Percentiles rank a stretch among this genome's conserved stretches.
These are phyloP conservation scores for Notiomystis cincta DNA, from an alignment of 2,113 vertebrate genomes.

Conservation along the genomic window DNA sequence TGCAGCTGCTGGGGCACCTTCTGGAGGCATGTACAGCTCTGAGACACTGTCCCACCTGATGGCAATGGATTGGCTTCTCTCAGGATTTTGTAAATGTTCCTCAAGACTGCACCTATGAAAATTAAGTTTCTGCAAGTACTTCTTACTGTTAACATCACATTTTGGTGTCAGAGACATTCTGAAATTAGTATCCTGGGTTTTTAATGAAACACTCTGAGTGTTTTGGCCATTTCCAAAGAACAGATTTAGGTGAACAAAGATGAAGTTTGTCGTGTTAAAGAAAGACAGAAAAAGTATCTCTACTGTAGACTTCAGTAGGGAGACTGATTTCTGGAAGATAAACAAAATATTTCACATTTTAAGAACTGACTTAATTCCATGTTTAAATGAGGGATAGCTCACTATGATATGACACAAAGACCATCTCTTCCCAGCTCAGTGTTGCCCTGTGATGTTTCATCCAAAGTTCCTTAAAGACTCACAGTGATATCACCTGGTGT, in stretches of 20 bases:
- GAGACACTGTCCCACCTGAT: neutral
- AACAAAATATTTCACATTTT: neutral
- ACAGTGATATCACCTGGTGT: neutral
- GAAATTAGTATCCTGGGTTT: neutral
- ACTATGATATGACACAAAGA: fast-evolving
- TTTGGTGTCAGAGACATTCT: neutral
- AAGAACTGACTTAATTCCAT: neutral
- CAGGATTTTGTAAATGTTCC: neutral
- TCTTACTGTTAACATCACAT: neutral
- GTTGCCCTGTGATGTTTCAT: neutral
- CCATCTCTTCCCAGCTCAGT: neutral
- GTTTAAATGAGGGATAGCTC: neutral
- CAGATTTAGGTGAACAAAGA: neutral
- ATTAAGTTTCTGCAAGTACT: neutral
- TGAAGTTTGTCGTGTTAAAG: neutral
- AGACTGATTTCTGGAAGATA: neutral
- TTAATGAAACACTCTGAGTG: neutral
- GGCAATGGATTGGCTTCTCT: neutral
- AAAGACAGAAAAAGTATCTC: neutral
- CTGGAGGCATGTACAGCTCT: neutral
- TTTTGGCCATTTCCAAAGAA: neutral
- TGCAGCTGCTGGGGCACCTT: neutral
- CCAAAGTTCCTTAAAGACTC: neutral
- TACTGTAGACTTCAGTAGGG: neutral
- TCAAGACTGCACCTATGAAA: neutral